Evolutionary conservation across 2,113 vertebrate species (phyloP), one percentile per base, ranked within the genome.

Genomic region (Pelusios castaneus): DNA sequence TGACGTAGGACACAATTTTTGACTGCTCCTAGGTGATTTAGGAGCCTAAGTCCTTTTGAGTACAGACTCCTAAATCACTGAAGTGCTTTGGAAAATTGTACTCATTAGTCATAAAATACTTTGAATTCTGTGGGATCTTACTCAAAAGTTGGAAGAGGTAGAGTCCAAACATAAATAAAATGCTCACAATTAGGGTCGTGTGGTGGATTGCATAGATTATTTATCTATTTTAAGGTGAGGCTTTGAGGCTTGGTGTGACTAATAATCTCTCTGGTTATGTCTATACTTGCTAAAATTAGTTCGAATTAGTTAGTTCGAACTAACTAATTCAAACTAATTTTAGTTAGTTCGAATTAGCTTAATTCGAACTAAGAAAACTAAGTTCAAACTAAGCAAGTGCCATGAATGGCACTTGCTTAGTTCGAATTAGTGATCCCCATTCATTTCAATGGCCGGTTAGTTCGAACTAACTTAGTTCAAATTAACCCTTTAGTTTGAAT

Each of bases 1-100:
- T 85, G 94, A 56, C 78, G 8, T 11, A 75, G 94, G 94, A 82
- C 93, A 95, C 82, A 95, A 93, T 82, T 89, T 91, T 94, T 67
- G 47, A 63, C 94, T 87, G 84, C 86, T 79, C 91, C 60, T 29
- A 79, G 83, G 49, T 56, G 58, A 29, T 8, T 87, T 87, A 81
- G 49, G 60, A 89, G 56, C 56, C 70, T 92, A 93, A 92, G 84
- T 84, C 88, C 63, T 70, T 10, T 22, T 38, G 63, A 70, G 34
- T 5, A 19, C n/a, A n/a, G 17, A 67, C 63, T 19, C 63, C 34
- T n/a, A 67, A n/a, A 17, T n/a, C 34, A 67, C 34, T 67, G n/a
- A n/a, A 19, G 63, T 34, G 7, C 34, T 67, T 67, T 67, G n/a
- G 34, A 21, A 70, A 38, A 70, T 70, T 19, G 38, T 70, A 70